Percentiles rank a stretch among this genome's conserved stretches.
These are phyloP conservation scores for Oeneis ivallda DNA, from an alignment of 2,888 invertebrate species.

Conservation along the genomic window DNA sequence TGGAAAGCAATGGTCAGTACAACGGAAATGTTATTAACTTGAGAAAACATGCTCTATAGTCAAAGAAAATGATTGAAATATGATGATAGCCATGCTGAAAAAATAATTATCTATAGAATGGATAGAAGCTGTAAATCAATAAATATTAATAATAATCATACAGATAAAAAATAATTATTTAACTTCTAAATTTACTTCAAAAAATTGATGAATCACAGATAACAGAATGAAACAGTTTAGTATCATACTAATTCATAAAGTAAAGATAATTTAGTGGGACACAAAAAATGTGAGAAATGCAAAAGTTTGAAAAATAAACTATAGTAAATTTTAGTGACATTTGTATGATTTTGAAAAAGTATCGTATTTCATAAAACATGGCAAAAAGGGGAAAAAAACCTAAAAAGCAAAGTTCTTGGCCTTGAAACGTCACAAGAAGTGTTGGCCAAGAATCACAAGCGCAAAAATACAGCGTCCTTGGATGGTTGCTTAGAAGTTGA, in stretches of 20 bases:
- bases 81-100: constrained; percentile 45
- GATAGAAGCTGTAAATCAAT: constrained; percentile 57
- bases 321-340: not conserved
- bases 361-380: constrained; percentile 36
- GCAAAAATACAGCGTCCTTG: constrained; percentile 66
- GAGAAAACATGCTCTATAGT: constrained; percentile 71
- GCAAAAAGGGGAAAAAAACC: constrained; percentile 47
- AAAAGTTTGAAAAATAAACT: not conserved
- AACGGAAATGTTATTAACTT: constrained; percentile 51
- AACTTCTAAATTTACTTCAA: not conserved
- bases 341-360: constrained; percentile 47
- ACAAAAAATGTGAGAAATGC: too few species aligned
- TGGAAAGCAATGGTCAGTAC: constrained; percentile 58
- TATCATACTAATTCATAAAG: too few species aligned
- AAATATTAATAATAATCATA: constrained; percentile 46
- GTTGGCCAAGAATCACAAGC: constrained; percentile 59
- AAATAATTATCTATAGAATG: not conserved
- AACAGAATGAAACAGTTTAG: too few species aligned
- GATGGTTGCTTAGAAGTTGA: constrained; percentile 66
- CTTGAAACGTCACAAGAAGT: constrained; percentile 42
- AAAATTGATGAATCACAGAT: too few species aligned
- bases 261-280: too few species aligned
- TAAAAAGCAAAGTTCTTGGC: constrained; percentile 59
- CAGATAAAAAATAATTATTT: constrained; percentile 43
- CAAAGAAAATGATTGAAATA: constrained; percentile 25